phyloP scores from a whole-genome alignment of 2,888 invertebrate species.

The Orchesella flavescens region DNA sequence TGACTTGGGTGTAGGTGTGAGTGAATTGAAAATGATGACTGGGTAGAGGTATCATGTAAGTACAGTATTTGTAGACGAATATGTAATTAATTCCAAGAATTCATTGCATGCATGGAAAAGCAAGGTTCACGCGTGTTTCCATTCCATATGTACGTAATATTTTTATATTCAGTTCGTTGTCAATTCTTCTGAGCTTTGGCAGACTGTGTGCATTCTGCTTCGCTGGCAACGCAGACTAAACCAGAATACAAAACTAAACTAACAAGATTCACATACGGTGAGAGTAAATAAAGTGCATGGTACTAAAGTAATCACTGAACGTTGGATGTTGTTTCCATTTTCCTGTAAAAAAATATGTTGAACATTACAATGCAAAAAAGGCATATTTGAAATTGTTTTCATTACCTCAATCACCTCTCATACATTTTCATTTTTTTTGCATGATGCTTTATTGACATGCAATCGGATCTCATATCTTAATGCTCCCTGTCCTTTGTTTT shows the following conservation, averaged over 20 bases:
- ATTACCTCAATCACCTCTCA: neutral
- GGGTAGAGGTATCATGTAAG: conserved; percentile 5
- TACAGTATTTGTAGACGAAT: conserved; percentile 11
- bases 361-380: neutral
- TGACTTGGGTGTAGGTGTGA: conserved; percentile 36
- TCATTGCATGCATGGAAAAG: conserved; percentile 20
- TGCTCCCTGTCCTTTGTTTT: neutral
- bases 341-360: neutral
- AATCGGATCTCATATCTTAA: neutral
- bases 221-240: no score
- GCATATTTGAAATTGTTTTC: neutral
- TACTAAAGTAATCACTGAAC: no score
- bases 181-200: no score
- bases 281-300: no score
- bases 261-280: no score
- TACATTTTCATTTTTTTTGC: conserved; percentile 18
- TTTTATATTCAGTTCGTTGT: no score
- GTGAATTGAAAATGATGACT: conserved; percentile 14
- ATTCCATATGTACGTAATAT: no score
- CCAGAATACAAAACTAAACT: no score
- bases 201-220: no score
- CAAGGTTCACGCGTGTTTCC: neutral
- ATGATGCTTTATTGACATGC: conserved; percentile 25
- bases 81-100: conserved; percentile 38
- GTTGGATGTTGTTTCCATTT: neutral